Conservation (phyloP, 2,888 invertebrate species). For the Drosophila macrospina region DNA sequence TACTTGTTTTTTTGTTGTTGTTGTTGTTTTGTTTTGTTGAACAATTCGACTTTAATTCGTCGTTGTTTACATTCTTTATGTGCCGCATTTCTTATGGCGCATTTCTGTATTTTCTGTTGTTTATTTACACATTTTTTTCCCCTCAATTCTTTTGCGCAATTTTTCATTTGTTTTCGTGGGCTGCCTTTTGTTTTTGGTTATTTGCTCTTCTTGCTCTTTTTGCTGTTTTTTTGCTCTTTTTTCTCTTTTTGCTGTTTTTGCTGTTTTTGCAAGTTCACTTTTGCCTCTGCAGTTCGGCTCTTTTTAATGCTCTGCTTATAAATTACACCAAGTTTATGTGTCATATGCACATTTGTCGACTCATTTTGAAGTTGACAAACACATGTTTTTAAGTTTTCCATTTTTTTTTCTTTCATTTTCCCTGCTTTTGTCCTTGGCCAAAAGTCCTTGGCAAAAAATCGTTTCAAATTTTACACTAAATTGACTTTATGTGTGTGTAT, state of each 20-base stretch:
- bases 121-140: constrained; percentile 32
- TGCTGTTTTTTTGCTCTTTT: constrained; percentile 1
- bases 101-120: constrained; percentile 34
- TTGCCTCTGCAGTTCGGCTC: constrained; percentile 27
- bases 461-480: constrained; percentile 76
- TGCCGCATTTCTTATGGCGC: constrained; percentile 40
- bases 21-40: constrained; percentile 18
- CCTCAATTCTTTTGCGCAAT: constrained; percentile 7
- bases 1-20: constrained; percentile 10
- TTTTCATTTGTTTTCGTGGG: constrained; percentile 56
- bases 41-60: constrained; percentile 48
- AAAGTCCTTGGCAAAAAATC: constrained; percentile 30
- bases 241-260: constrained; percentile 1
- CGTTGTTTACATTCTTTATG: constrained; percentile 61
- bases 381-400: constrained; percentile 58
- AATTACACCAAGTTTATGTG: constrained; percentile 61
- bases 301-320: constrained; percentile 18
- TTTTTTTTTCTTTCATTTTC: not conserved
- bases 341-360: constrained; percentile 63
- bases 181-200: constrained; percentile 36
- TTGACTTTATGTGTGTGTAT: constrained; percentile 58
- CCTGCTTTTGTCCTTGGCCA: constrained; percentile 44
- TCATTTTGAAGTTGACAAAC: constrained; percentile 57
- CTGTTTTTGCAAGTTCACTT: constrained; percentile 39
- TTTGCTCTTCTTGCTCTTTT: constrained; percentile 13